phyloP scores from a whole-genome alignment of 2,113 vertebrate genomes.

The Ophiodon elongatus region DNA sequence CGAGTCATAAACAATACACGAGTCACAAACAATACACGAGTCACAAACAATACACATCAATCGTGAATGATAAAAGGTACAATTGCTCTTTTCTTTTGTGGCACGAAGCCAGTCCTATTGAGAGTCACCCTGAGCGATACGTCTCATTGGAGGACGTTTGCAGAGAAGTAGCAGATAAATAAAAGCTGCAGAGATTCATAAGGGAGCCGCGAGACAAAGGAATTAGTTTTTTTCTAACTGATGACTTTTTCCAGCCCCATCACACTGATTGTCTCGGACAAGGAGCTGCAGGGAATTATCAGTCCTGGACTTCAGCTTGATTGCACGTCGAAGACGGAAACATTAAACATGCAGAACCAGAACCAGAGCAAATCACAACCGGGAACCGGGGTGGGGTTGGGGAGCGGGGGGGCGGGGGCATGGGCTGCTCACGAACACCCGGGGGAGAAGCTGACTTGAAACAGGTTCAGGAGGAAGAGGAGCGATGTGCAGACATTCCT shows the following conservation, averaged over 20 bases:
- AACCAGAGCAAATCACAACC: not conserved
- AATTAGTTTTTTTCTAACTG: constrained; percentile 10
- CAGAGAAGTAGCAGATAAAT: not conserved
- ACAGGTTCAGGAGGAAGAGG: constrained; percentile 10
- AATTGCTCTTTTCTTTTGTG: not conserved
- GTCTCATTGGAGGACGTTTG: no score
- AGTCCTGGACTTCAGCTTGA: constrained; percentile 14
- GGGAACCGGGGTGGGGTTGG: no score
- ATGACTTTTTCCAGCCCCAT: constrained; percentile 35
- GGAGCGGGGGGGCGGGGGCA: no score
- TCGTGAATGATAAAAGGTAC: not conserved
- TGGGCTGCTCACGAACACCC: no score
- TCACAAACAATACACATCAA: no score
- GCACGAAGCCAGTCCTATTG: no score
- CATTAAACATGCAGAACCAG: not conserved
- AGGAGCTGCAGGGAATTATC: not conserved
- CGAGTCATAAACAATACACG: no score
- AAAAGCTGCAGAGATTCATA: not conserved
- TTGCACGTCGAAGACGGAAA: not conserved
- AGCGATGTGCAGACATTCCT: constrained; percentile 19
- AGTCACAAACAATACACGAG: no score
- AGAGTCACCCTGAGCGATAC: no score
- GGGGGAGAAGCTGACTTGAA: constrained; percentile 2
- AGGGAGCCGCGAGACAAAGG: constrained; percentile 7
- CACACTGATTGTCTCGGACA: constrained; percentile 13